Evolutionary conservation across 2,888 invertebrate species (phyloP), one percentile per base, ranked within the genome.

Genomic region (Troides aeacus): DNA sequence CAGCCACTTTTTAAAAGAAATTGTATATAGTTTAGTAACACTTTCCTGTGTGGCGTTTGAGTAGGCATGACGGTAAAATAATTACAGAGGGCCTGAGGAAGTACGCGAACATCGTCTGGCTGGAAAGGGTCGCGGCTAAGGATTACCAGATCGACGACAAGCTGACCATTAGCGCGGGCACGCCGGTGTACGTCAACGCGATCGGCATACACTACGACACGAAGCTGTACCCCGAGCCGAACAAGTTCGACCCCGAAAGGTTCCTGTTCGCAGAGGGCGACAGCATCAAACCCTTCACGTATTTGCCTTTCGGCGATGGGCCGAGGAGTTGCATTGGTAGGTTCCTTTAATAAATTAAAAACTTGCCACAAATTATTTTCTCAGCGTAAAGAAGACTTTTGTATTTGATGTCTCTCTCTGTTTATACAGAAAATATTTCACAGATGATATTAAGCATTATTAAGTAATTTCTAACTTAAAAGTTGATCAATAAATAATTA

Each of bases 321-420:
- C 94, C 92, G 3, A 85, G 94, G 63, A 93, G 85, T 75, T 94
- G 94, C 74, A 92, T 94, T 70, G 94, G 94, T 70, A 23, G 36
- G n/a, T n/a, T 12, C 6, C 1, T n/a, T 53, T 53, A 53, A 6
- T 53, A 39, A 53, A 53, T n/a, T 1, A 10, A 53, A 53, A 53
- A 18, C 18, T 50, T 2, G 50, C 3, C 3, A 10, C 39, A 10
- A 39, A 39, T 39, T 10, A 39, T 39, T 39, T 39, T 39, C 8
- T 39, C 10, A 0, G 1, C 8, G 7, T 39, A 8, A 39, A 39
- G 8, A 39, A 10, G 8, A 1, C 8, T 39, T 10, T 10, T 39
- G 39, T 8, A 10, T 10, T 39, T 39, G 7, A 39, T 39, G 39
- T 8, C 8, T 39, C 39, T 39, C 8, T 39, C 1, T 39, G 39